phyloP scores from a whole-genome alignment of 2,113 vertebrate genomes.

The Petrocephalus microphthalmus region DNA sequence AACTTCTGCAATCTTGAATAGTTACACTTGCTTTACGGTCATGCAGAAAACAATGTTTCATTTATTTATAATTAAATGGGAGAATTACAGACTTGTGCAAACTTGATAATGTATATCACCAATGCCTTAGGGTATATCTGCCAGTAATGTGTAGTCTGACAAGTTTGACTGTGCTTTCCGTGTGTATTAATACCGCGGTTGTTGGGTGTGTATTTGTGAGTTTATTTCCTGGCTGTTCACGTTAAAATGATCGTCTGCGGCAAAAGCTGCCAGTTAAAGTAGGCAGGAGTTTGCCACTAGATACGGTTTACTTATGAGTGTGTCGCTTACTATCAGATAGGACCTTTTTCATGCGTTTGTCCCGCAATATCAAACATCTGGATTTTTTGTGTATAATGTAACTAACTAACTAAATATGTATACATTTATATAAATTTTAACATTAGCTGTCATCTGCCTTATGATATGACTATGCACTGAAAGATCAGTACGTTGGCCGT shows the following conservation, averaged over 20 bases:
- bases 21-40: background rate
- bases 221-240: background rate
- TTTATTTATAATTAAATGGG: background rate
- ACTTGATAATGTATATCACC: background rate
- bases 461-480: background rate
- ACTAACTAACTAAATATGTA: background rate
- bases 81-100: background rate
- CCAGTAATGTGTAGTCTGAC: background rate
- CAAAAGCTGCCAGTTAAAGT: background rate
- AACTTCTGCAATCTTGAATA: background rate
- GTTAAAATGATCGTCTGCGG: background rate
- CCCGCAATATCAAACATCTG: background rate
- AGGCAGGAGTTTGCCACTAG: background rate
- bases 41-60: background rate
- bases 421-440: background rate
- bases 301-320: background rate
- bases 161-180: background rate
- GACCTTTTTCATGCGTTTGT: background rate
- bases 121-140: background rate
- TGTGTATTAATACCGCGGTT: background rate
- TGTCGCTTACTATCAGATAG: background rate
- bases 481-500: background rate
- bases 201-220: background rate
- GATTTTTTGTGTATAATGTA: background rate
- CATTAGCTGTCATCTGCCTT: background rate